phyloP scores from a whole-genome alignment of 2,888 invertebrate genomes.

The Lepidocyrtinus sp. region DNA sequence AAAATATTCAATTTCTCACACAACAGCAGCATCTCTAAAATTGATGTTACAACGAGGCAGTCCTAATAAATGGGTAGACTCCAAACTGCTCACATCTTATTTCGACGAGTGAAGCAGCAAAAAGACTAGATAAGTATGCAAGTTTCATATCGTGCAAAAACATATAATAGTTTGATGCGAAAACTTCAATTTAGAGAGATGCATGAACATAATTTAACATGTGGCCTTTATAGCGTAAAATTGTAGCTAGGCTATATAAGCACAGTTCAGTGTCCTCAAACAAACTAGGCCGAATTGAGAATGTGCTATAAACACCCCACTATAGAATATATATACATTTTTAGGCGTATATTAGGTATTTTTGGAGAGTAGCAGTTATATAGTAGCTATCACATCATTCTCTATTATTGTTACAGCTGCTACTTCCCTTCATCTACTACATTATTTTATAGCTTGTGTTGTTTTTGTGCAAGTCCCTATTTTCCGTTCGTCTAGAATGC shows the following conservation, averaged over 20 bases:
- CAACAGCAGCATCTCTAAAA: neutral
- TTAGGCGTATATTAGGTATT: neutral
- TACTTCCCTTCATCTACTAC: neutral
- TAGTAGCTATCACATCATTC: constrained; percentile 33
- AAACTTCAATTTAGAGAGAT: constrained; percentile 7
- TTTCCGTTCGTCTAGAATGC: too few relatives aligned
- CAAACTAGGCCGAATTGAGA: constrained; percentile 58
- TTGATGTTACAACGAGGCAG: neutral
- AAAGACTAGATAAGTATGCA: neutral
- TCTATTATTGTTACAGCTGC: constrained; percentile 26
- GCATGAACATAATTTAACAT: constrained; percentile 5
- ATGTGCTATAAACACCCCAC: constrained; percentile 34
- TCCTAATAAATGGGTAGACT: neutral
- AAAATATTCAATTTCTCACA: neutral
- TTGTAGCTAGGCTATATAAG: too few relatives aligned
- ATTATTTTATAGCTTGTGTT: constrained; percentile 15
- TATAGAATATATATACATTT: neutral
- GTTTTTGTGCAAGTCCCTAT: neutral
- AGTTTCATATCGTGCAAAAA: constrained; percentile 1
- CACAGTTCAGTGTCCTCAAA: constrained; percentile 16
- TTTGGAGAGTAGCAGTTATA: neutral
- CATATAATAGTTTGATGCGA: neutral
- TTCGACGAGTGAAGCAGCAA: neutral
- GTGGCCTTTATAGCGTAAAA: neutral
- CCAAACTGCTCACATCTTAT: neutral